These are phyloP conservation scores for Littorina saxatilis DNA, from an alignment of 1,140 invertebrate species.

Conservation along the genomic window DNA sequence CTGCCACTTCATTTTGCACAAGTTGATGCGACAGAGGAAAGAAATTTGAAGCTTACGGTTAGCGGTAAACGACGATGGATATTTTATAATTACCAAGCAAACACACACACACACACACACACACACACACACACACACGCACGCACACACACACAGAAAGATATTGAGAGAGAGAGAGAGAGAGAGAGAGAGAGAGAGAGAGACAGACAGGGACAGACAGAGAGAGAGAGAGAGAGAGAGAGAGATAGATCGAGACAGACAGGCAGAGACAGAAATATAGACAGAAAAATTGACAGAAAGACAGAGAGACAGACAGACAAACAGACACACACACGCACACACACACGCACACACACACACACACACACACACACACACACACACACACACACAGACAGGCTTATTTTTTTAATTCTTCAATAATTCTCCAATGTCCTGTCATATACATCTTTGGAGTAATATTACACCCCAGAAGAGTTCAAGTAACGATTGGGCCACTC, in stretches of 20 bases:
- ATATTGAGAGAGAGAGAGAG: not conserved
- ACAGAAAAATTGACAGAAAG: not conserved
- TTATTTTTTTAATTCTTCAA: too few relatives aligned
- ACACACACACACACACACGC: not conserved
- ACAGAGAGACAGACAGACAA: not conserved
- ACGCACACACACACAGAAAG: constrained; percentile 4
- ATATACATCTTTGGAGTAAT: too few relatives aligned
- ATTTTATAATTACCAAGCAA: too few relatives aligned
- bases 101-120: too few relatives aligned
- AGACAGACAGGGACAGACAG: not conserved
- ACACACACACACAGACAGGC: not conserved
- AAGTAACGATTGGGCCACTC: too few relatives aligned
- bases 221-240: constrained; percentile 15
- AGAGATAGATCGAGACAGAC: not conserved
- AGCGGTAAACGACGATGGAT: too few relatives aligned
- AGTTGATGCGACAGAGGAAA: too few relatives aligned
- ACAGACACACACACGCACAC: not conserved
- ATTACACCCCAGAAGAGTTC: too few relatives aligned
- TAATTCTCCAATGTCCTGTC: too few relatives aligned
- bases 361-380: not conserved
- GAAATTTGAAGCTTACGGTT: too few relatives aligned
- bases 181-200: constrained; percentile 18
- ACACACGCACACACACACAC: not conserved
- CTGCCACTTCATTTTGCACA: too few relatives aligned
- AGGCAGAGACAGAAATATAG: not conserved